These are phyloP conservation scores for Drosophila leonis DNA, from an alignment of 2,888 invertebrate species.

Conservation along the genomic window DNA sequence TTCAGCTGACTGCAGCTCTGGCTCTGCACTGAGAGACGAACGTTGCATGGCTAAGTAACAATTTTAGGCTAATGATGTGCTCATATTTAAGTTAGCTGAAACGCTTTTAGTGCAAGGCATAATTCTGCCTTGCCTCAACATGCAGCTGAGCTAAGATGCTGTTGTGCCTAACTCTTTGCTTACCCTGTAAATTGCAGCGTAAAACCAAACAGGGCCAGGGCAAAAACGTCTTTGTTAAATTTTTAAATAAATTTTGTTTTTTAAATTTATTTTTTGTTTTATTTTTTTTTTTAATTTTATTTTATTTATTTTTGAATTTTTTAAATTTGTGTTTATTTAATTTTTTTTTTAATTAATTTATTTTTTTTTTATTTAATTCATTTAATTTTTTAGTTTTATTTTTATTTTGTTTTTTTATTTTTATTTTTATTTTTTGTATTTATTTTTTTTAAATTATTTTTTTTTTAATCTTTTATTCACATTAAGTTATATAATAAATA, in stretches of 20 bases:
- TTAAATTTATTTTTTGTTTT: neutral
- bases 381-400: too few species aligned
- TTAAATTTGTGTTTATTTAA: too few species aligned
- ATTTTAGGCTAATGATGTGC: slow-evolving; percentile 82
- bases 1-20: neutral
- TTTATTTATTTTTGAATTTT: too few species aligned
- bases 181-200: slow-evolving; percentile 33
- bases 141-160: slow-evolving; percentile 15
- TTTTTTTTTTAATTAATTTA: too few species aligned
- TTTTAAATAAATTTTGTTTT: neutral
- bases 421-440: too few species aligned
- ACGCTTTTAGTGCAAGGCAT: slow-evolving; percentile 79
- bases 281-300: too few species aligned
- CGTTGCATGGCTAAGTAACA: slow-evolving; percentile 71
- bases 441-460: too few species aligned
- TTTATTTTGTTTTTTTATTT: too few species aligned
- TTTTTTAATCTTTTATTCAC: too few species aligned
- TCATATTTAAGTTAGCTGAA: slow-evolving; percentile 80
- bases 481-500: too few species aligned
- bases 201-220: neutral
- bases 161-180: neutral
- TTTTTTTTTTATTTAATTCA: too few species aligned
- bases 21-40: slow-evolving; percentile 8
- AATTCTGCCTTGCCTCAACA: slow-evolving; percentile 47
- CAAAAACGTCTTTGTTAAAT: neutral